These are phyloP conservation scores for Heteropelma amictum DNA, from an alignment of 2,888 invertebrate genomes.

Conservation along the genomic window DNA sequence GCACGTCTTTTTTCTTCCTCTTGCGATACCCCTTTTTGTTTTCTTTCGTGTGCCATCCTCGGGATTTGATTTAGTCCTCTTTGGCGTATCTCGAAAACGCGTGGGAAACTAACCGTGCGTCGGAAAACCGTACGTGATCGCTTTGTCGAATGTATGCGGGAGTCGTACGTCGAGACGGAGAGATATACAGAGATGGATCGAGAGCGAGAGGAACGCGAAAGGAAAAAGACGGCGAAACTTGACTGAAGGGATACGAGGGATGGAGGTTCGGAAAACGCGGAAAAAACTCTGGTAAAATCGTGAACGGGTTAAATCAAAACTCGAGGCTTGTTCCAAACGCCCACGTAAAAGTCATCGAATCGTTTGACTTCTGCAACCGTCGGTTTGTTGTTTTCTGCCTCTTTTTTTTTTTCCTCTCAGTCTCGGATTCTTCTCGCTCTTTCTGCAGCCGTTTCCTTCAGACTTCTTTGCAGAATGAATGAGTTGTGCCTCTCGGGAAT, in stretches of 20 bases:
- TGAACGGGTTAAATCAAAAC: constrained; percentile 55
- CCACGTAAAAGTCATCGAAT: neutral
- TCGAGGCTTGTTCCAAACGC: constrained; percentile 41
- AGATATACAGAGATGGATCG: constrained; percentile 9
- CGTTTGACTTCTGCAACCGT: too few species aligned
- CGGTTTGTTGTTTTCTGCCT: too few species aligned
- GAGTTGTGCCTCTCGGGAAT: constrained; percentile 34
- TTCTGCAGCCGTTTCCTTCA: too few species aligned
- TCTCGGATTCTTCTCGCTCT: too few species aligned
- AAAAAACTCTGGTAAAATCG: constrained; percentile 19
- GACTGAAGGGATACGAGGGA: neutral
- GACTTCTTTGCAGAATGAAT: constrained; percentile 33
- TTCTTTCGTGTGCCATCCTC: neutral
- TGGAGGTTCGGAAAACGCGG: constrained; percentile 11
- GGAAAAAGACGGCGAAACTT: constrained; percentile 14
- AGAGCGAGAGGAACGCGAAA: constrained; percentile 19
- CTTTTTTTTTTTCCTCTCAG: too few species aligned
- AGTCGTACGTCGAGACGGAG: constrained; percentile 25
- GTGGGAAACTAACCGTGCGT: constrained; percentile 68
- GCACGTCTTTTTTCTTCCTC: constrained; percentile 30
- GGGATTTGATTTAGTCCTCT: constrained; percentile 20
- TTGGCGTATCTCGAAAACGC: constrained; percentile 55
- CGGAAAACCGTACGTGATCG: constrained; percentile 68
- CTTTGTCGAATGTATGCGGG: constrained; percentile 65
- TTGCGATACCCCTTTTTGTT: constrained; percentile 10